Base-by-base conservation (phyloP, 2,797 vertebrate species). In the Enteromius unitaeniatus region DNA sequence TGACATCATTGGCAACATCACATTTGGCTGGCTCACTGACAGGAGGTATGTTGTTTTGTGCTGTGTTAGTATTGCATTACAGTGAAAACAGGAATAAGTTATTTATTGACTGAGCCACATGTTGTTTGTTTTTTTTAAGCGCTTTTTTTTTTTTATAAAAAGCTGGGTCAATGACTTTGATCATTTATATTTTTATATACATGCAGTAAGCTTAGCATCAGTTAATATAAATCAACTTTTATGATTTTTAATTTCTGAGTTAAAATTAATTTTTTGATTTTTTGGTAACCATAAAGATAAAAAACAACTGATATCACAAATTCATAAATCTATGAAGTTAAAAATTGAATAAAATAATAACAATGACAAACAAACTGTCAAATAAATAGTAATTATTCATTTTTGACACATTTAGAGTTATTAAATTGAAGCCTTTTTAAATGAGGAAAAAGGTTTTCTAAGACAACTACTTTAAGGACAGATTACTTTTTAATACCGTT, bases 21-120 rank as follows among this genome's bases (percentile, higher is more conserved):
- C 97, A 17, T 99, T 98, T 45, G 97, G 98, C 85, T 99, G 98
- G 97, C 93, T 99, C 85, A 97, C 96, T 0, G 97, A 99, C 91
- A 94, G 94, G 92, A 96, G 96, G 96, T 97, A 95, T 51, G 82
- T 77, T 65, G 19, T 45, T 53, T 34, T 81, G 53, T 51, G 28
- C 6, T 15, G 0, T 58, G 17, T 28, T 31, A 28, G 10, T 45
- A 19, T 68, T 45, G 19, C 37, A 67, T 73, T 74, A 42, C 37
- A 13, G 14, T 62, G 55, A 51, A 37, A 37, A 51, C 17, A 70
- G 31, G 64, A 53, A 62, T 60, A 26, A 15, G 31, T 74, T 0
- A 69, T 62, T 53, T 70, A 17, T 70, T 40, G 13, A 60, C 42
- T 15, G 1, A 37, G 34, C 9, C n/a, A 53, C 3, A 37, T 70